Percentiles rank a stretch among this genome's conserved stretches.
Conservation (phyloP, 1,140 invertebrate genomes). For the Drosophila burlai region DNA sequence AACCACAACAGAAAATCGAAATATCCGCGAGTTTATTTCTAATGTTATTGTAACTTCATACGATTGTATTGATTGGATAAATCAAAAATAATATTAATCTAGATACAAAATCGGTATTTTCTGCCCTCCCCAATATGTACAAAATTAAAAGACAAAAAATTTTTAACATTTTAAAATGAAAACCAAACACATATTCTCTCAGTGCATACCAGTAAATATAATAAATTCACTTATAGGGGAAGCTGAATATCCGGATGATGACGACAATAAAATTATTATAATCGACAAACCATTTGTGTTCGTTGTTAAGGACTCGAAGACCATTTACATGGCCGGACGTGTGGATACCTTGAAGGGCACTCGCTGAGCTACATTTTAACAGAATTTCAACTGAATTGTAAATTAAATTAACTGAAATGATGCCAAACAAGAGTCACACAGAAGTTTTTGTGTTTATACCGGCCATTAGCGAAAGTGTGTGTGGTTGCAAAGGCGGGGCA, state of each 20-base stretch:
- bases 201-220: not conserved
- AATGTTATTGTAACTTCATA: too few species aligned
- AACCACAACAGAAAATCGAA: too few species aligned
- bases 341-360: not conserved
- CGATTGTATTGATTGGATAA: too few species aligned
- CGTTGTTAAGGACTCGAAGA: slow-evolving; percentile 13
- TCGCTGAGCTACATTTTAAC: not conserved
- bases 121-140: too few species aligned
- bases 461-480: slow-evolving; percentile 43
- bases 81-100: too few species aligned
- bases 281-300: slow-evolving; percentile 42
- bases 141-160: too few species aligned
- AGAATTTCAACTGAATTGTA: slow-evolving; percentile 31
- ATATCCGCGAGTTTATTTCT: too few species aligned
- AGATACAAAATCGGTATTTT: too few species aligned
- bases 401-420: slow-evolving; percentile 56
- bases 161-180: too few species aligned
- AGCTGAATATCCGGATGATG: not conserved
- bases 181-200: not conserved
- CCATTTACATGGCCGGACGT: slow-evolving; percentile 33
- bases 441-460: slow-evolving; percentile 48
- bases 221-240: slow-evolving; percentile 8
- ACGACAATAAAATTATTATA: not conserved
- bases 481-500: not conserved
- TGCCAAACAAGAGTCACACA: slow-evolving; percentile 19